Base-by-base conservation (phyloP, 2,113 vertebrate genomes). In the Ceratotherium simum region DNA sequence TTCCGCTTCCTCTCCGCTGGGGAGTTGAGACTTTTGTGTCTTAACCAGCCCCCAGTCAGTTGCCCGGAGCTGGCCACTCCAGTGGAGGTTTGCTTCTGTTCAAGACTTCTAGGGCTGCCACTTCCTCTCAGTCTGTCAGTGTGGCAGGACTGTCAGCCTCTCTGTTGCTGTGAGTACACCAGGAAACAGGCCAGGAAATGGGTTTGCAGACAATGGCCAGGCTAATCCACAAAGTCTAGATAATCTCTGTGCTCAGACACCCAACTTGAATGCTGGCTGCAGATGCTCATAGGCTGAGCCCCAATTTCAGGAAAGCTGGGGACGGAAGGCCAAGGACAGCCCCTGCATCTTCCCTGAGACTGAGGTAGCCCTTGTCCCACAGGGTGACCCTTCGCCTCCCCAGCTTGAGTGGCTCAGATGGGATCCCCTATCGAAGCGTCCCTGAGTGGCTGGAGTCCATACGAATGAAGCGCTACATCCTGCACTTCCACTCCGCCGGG, bases 381-480 rank as follows among this genome's bases (percentile, higher is more conserved):
- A 99, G 99, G 97, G 98, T 99, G 25, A 99, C 99, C 0, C 98
- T 99, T 5, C 98, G 99, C 16, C 98, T 99, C 25, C 99, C 99
- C 92, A 99, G 99, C 98, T 97, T 99, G 93, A 99, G 99, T 0
- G 99, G 99, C 4, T 99, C 99, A 0, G 99, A 99, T 0, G 99
- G 99, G 65, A 99, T 99, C 64, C 99, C 99, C 4, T 99, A 99
- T 65, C 98, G 98, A 0, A 99, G 98, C 2, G 98, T 99, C 84
- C 96, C 99, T 0, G 99, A 99, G 89, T 99, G 99, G 99, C 97
- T 99, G 46, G 99, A 99, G 51, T 99, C 99, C 84, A 99, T 99
- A 13, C 99, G 99, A 75, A 99, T 99, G 99, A 99, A 99, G 76
- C 98, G 99, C 91, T 99, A 99, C 81, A 98, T 99, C 91, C 94